Base-by-base conservation (phyloP, 2,113 vertebrate genomes). In the Elachura formosa region DNA sequence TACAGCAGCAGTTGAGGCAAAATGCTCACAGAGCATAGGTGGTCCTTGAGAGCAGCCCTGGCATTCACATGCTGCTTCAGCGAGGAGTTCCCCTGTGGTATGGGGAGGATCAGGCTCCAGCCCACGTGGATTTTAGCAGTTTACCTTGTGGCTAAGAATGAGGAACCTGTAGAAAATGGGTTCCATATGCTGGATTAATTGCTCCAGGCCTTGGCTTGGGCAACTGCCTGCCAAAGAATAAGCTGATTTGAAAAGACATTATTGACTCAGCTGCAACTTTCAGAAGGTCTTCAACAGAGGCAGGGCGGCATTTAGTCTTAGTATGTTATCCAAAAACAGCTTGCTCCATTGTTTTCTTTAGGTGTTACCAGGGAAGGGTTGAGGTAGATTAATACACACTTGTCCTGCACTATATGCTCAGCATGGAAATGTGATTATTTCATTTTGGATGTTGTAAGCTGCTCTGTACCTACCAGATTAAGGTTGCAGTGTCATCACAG, bases 21-120 rank as follows among this genome's bases (percentile, higher is more conserved):
- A 56, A 22, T 0, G 0, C 6, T 9, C 0, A 0, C 36, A 45
- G 66, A 54, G 26, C 61, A 36, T n/a, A 78, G 0, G 0, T 3
- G 1, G 5, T 52, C 9, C 76, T 17, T 51, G 48, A 68, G 40
- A 62, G n/a, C 33, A 78, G 34, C 20, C 23, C 76, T 64, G 0
- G 6, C 10, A 8, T 38, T 33, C 40, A 7, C 1, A 2, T 8
- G 17, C 11, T 1, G 0, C 3, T 2, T 12, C 26, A 68, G 38
- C 0, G 0, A 2, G 8, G 24, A n/a, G 20, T 45, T 38, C 3
- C 3, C 5, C 48, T 14, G 29, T 0, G 0, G 20, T 5, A 12
- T 1, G 3, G 12, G 24, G 18, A 41, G 25, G 20, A 7, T 82
- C 18, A 22, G 16, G 36, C 36, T 64, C 5, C 52, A 69, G 19